Percentiles rank a stretch among this genome's conserved stretches.
Evolutionary conservation across 2,797 vertebrate species (phyloP).

Genomic region (Enteromius radiatus): DNA sequence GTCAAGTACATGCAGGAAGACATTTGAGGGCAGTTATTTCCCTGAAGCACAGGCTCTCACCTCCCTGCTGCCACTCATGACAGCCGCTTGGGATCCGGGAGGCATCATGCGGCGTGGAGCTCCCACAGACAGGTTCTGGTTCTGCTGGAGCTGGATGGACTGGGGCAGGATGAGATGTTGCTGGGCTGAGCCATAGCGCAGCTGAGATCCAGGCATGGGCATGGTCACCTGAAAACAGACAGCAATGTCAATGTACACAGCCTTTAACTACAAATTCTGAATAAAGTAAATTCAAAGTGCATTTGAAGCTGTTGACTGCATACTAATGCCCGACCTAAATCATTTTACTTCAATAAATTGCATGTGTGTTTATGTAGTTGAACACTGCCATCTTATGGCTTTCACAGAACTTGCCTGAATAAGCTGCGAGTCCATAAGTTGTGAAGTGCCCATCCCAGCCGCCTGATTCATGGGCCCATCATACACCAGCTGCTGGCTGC

Average conservation of each 20-base stretch:
- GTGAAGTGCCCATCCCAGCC: constrained; percentile 90
- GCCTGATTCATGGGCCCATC: constrained; percentile 92
- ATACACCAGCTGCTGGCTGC: constrained; percentile 93
- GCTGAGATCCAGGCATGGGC: constrained; percentile 94
- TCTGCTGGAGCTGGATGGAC: constrained; percentile 97
- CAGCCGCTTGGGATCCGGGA: constrained; percentile 88
- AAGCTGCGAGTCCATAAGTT: constrained; percentile 97
- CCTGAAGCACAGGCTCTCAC: constrained; percentile 69
- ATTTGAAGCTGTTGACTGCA: not conserved
- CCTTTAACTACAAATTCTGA: not conserved
- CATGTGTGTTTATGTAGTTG: not conserved
- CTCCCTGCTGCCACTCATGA: constrained; percentile 90
- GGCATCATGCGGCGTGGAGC: constrained; percentile 91
- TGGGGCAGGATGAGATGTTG: constrained; percentile 95
- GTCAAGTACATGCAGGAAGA: not conserved
- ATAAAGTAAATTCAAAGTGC: not conserved
- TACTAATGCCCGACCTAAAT: not conserved
- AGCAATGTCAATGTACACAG: not conserved
- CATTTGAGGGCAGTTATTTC: not conserved
- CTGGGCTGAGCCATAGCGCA: constrained; percentile 95
- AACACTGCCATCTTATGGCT: not conserved
- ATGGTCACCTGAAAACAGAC: constrained; percentile 86
- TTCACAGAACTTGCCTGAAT: constrained; percentile 84
- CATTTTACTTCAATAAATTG: not conserved
- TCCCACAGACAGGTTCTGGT: constrained; percentile 93